Percentiles rank a stretch among this genome's conserved stretches.
Conservation (phyloP, 2,113 vertebrate genomes). For the Tragulus kanchil region DNA sequence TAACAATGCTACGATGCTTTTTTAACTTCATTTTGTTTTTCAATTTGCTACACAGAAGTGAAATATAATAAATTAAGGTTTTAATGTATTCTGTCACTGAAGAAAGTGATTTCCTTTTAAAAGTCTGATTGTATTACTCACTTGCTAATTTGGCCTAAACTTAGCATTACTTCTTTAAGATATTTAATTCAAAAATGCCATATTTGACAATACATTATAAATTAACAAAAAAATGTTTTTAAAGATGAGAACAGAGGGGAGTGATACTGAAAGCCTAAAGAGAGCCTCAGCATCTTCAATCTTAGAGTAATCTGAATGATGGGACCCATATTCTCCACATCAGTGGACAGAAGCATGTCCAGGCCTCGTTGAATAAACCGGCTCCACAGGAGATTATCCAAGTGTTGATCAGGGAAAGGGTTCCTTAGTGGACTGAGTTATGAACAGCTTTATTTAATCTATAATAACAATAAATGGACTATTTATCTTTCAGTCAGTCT, state of each 20-base stretch:
- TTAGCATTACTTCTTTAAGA: constrained; percentile 19
- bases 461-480: neutral
- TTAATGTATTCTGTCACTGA: neutral
- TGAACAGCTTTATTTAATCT: neutral
- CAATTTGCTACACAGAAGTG: neutral
- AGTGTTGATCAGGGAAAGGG: neutral
- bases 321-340: neutral
- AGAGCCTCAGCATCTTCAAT: neutral
- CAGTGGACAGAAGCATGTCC: neutral
- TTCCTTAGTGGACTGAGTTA: neutral
- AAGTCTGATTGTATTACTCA: constrained; percentile 8
- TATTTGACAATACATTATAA: neutral
- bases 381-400: neutral
- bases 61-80: constrained; percentile 20
- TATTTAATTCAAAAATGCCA: neutral
- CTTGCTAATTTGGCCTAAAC: constrained; percentile 10
- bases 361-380: neutral
- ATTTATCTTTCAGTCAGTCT: constrained; percentile 42
- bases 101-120: constrained; percentile 49
- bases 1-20: neutral
- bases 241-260: neutral
- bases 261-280: neutral
- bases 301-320: neutral
- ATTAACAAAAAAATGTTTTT: neutral
- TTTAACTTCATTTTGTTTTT: constrained; percentile 33